These are phyloP conservation scores for Sturnira hondurensis DNA, from an alignment of 2,113 vertebrate species.

Conservation along the genomic window DNA sequence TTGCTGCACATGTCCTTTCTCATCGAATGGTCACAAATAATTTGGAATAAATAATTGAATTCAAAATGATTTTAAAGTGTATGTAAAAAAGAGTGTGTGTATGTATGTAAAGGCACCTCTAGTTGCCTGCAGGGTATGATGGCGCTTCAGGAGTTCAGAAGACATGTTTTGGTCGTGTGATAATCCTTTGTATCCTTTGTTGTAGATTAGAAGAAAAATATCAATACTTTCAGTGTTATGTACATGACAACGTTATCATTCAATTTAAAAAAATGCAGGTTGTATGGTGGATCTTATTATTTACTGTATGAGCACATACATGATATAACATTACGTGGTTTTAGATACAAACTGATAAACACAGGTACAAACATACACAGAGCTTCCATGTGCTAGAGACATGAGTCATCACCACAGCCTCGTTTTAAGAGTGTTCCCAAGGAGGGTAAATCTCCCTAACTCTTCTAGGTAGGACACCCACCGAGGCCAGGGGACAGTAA, in stretches of 20 bases:
- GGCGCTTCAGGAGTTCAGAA: neutral
- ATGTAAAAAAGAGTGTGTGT: constrained; percentile 66
- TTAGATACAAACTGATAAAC: constrained; percentile 10
- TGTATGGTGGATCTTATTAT: neutral
- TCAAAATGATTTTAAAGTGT: constrained; percentile 68
- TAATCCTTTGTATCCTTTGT: neutral
- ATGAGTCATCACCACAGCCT: neutral
- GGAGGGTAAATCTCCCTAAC: neutral
- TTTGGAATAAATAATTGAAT: constrained; percentile 62
- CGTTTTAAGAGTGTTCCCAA: neutral
- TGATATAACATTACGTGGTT: neutral
- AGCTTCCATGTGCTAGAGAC: neutral
- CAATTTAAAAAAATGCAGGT: neutral
- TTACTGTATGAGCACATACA: neutral
- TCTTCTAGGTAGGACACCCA: neutral
- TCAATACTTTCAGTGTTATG: neutral
- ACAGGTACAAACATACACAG: neutral
- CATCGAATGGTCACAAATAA: constrained; percentile 53
- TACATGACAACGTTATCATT: neutral
- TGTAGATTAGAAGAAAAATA: neutral
- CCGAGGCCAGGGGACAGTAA: neutral
- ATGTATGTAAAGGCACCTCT: no score
- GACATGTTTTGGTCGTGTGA: neutral
- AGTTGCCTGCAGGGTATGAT: neutral
- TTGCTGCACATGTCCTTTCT: constrained; percentile 44